phyloP scores from a whole-genome alignment of 2,888 invertebrate genomes.

The Trissolcus brochymenae region DNA sequence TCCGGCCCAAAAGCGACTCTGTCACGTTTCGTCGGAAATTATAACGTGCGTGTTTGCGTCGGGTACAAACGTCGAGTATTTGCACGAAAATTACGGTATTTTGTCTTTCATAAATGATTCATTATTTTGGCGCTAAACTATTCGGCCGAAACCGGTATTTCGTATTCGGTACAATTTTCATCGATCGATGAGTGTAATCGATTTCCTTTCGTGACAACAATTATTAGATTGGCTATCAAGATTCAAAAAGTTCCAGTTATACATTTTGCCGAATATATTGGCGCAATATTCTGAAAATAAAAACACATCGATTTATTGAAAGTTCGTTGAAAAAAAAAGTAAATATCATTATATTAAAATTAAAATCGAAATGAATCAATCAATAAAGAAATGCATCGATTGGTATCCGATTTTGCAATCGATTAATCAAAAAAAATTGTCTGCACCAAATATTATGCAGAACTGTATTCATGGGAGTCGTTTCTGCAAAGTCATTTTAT shows the following conservation, averaged over 20 bases:
- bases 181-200: not conserved
- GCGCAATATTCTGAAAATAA: not conserved
- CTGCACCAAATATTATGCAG: too few relatives aligned
- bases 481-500: too few relatives aligned
- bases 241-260: too few relatives aligned
- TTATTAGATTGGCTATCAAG: too few relatives aligned
- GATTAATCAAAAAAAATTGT: too few relatives aligned
- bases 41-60: constrained; percentile 20
- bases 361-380: too few relatives aligned
- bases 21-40: constrained; percentile 24
- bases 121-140: not conserved
- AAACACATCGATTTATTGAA: not conserved
- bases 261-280: not conserved
- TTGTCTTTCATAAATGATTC: not conserved
- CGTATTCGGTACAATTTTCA: not conserved
- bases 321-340: too few relatives aligned
- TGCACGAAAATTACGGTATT: constrained; percentile 4
- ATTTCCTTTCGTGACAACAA: too few relatives aligned
- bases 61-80: constrained; percentile 12
- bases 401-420: too few relatives aligned
- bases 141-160: not conserved
- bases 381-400: too few relatives aligned
- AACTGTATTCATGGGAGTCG: too few relatives aligned
- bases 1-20: constrained; percentile 4
- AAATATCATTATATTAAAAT: too few relatives aligned